Evolutionary conservation across 2,888 invertebrate genomes (phyloP), one percentile per base, ranked within the genome.

Genomic region (Chymomyza procnemis): DNA sequence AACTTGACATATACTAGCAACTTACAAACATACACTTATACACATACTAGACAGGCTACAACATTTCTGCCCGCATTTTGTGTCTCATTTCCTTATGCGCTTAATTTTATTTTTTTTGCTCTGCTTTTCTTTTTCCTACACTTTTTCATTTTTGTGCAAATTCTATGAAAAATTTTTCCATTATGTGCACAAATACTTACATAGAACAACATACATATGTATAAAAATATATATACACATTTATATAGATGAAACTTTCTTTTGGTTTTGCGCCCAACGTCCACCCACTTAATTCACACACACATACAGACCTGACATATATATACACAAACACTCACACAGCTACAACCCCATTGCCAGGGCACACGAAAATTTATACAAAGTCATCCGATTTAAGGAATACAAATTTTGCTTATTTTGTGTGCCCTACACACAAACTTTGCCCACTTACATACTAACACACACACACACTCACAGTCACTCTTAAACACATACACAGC

Each of bases 351-450:
- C 86, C 81, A 80, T 86, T 87, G 87, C 78, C 62, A 56, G 26
- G 73, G 80, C 74, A 81, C 81, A 87, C 81, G 82, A 85, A 83
- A 87, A 88, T 86, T 88, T 89, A 87, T 88, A 89, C 89, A 89
- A 89, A 89, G 89, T 89, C 89, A 89, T 88, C 88, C 88, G 89
- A 88, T 89, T 88, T 88, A 89, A 89, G 89, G 88, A 85, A 89
- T 89, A 89, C 88, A 88, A 88, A 89, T 88, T 89, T 88, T 83
- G 76, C 81, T 88, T 88, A 86, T 88, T 88, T 88, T 78, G 68
- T 77, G 73, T 73, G 79, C 73, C 76, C 66, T 66, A 76, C 81
- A 78, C 73, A 83, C 69, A 80, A 72, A 83, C 69, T 73, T 73
- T 73, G 3, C 63, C 22, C 41, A 21, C 64, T 57, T 58, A 22